phyloP scores from a whole-genome alignment of 30 jellyfish, hydroid and myxozoan species.

The Aurelia sp. region DNA sequence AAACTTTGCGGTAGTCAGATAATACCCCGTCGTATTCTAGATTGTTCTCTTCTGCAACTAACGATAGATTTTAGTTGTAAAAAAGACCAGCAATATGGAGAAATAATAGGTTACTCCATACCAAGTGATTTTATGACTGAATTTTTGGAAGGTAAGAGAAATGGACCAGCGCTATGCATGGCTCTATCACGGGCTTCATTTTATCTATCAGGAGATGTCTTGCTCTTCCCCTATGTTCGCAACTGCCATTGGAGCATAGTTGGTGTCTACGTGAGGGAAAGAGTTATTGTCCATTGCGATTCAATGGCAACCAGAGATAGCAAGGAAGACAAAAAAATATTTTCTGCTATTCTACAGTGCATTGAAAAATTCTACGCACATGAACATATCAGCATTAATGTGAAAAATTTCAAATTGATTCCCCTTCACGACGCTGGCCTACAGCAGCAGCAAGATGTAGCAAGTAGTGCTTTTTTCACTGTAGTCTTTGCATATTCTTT shows the following conservation, averaged over 20 bases:
- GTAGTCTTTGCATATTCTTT: background rate
- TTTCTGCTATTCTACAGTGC: background rate
- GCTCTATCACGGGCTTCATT: background rate
- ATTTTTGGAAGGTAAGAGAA: background rate
- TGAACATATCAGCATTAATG: background rate
- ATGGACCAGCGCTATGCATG: background rate
- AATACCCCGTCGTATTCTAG: background rate
- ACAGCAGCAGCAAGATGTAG: background rate
- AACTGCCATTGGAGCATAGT: conserved; percentile 18
- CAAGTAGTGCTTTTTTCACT: conserved; percentile 6
- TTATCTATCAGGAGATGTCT: background rate
- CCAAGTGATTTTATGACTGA: background rate
- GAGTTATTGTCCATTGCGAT: conserved; percentile 22
- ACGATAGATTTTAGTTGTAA: background rate
- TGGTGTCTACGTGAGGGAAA: conserved; percentile 1
- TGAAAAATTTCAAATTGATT: background rate
- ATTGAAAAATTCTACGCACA: background rate
- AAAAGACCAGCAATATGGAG: background rate
- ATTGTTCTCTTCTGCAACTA: background rate
- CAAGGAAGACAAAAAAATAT: background rate
- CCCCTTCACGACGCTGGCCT: background rate
- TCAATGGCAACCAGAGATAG: background rate
- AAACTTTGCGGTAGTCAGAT: background rate
- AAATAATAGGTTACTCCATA: background rate
- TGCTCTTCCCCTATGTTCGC: conserved; percentile 19